Conservation (phyloP, 2,888 invertebrate species). For the Gasteruption jaculator region DNA sequence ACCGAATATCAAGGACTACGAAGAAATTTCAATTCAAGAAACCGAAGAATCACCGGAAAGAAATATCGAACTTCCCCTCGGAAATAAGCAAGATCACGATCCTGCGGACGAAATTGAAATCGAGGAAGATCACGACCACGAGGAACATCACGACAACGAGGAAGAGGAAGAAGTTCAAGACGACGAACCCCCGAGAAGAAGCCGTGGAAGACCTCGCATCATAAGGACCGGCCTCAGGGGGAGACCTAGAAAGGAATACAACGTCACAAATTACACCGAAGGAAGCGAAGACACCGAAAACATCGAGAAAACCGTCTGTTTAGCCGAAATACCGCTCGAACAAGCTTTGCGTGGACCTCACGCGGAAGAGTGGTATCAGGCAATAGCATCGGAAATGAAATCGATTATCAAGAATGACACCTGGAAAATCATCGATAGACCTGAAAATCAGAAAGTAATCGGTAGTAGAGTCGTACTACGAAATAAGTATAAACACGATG, state of each 20-base stretch:
- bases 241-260: slow-evolving; percentile 17
- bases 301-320: slow-evolving; percentile 2
- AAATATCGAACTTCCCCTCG: not conserved
- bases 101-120: slow-evolving; percentile 7
- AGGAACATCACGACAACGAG: slow-evolving; percentile 7
- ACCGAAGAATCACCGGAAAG: no score
- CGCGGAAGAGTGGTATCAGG: slow-evolving; percentile 11
- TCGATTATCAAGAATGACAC: slow-evolving; percentile 16
- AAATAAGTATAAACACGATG: slow-evolving; percentile 19
- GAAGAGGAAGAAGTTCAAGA: not conserved
- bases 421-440: slow-evolving; percentile 18
- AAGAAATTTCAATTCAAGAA: no score
- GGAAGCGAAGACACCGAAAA: slow-evolving; percentile 5
- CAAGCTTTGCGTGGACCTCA: slow-evolving; percentile 7
- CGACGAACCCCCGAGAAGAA: slow-evolving; percentile 1
- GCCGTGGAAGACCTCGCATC: slow-evolving; percentile 15
- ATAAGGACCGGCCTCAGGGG: slow-evolving; percentile 13
- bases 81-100: slow-evolving; percentile 2
- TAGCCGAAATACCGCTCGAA: slow-evolving; percentile 14
- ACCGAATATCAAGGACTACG: no score
- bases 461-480: slow-evolving; percentile 18
- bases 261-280: no score
- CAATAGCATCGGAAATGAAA: slow-evolving; percentile 13
- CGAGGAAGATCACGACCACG: no score
- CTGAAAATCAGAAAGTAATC: slow-evolving; percentile 10